Conservation (phyloP, 2,113 vertebrate genomes). For the Uropsilus gracilis region DNA sequence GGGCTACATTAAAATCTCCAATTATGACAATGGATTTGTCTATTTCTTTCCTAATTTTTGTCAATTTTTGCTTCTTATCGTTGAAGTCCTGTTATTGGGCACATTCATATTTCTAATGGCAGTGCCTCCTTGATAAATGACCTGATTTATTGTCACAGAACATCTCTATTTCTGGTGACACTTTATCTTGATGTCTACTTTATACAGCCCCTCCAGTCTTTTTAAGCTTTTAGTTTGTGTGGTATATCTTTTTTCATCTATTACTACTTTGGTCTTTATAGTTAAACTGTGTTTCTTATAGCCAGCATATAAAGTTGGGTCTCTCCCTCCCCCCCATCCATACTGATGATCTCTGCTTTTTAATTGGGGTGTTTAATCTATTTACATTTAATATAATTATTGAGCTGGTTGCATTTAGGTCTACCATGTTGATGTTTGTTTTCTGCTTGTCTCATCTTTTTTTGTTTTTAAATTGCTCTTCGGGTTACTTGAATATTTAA, state of each 20-base stretch:
- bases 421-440: neutral
- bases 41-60: conserved; percentile 7
- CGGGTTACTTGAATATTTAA: neutral
- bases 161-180: neutral
- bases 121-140: conserved; percentile 4
- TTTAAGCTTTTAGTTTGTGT: neutral
- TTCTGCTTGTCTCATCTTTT: neutral
- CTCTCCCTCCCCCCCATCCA: neutral
- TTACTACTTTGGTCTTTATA: neutral
- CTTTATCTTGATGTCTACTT: neutral
- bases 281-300: neutral
- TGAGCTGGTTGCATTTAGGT: neutral
- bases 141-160: neutral
- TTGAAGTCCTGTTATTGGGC: conserved; percentile 8
- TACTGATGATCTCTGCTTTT: conserved; percentile 25
- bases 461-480: conserved; percentile 16
- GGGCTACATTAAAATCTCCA: neutral
- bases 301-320: neutral
- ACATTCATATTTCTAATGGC: neutral
- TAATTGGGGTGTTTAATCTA: neutral
- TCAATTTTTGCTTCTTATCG: conserved; percentile 4
- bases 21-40: neutral
- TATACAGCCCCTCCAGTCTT: neutral
- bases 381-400: conserved; percentile 31
- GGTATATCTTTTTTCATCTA: neutral